Evolutionary conservation across 1,140 invertebrate genomes (phyloP).

Genomic region (Daktulosphaira vitifoliae): DNA sequence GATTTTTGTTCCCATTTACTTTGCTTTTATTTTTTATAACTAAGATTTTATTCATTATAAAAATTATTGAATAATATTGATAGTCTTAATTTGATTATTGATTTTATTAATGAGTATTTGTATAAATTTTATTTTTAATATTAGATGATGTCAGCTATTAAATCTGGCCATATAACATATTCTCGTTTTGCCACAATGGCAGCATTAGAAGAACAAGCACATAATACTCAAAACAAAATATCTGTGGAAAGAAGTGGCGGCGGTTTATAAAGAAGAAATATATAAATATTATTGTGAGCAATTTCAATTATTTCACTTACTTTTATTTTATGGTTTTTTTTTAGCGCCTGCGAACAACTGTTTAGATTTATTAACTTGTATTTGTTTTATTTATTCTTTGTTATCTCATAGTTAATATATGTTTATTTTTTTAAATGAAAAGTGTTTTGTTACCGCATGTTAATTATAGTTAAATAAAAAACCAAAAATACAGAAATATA

Average conservation of each 20-base stretch:
- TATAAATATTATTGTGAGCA: too few species aligned
- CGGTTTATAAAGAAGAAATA: slow-evolving; percentile 60
- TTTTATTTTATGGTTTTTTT: not conserved
- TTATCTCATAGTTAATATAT: slow-evolving; percentile 3
- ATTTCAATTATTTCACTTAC: not conserved
- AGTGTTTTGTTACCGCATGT: not conserved
- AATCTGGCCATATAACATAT: slow-evolving; percentile 78
- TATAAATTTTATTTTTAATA: too few species aligned
- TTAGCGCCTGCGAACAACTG: not conserved
- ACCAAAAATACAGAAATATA: too few species aligned
- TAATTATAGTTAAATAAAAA: not conserved
- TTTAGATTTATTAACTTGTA: slow-evolving; percentile 13
- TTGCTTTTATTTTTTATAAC: too few species aligned
- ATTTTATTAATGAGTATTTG: too few species aligned
- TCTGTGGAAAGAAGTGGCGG: slow-evolving; percentile 88
- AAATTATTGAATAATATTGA: too few species aligned
- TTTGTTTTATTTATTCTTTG: not conserved
- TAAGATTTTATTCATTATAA: too few species aligned
- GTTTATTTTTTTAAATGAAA: not conserved
- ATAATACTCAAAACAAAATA: slow-evolving; percentile 65
- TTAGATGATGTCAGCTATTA: slow-evolving; percentile 95
- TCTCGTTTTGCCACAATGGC: slow-evolving; percentile 86
- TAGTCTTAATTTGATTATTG: too few species aligned
- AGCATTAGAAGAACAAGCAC: slow-evolving; percentile 75
- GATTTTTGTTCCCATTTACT: too few species aligned